Base-by-base conservation (phyloP, 2,797 vertebrate genomes). In the Pristis pectinata region DNA sequence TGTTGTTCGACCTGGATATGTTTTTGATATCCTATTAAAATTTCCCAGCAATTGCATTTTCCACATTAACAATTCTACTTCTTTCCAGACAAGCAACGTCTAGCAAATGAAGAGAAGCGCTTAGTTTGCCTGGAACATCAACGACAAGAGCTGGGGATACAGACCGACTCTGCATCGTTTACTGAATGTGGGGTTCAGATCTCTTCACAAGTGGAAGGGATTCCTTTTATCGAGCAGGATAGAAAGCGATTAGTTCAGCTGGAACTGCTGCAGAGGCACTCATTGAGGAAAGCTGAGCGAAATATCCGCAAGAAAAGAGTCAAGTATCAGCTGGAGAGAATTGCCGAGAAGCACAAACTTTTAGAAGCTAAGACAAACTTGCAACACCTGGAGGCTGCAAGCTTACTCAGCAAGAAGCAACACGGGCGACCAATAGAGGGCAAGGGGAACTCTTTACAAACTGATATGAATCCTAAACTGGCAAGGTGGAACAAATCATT, bases 301-400 rank as follows among this genome's bases (percentile, higher is more conserved):
- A 97, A 96, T 94, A 96, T 98, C 83, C 96, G 96, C 17, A 95
- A 96, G 53, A 99, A 98, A 95, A 98, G 97, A 95, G 96, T 98
- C 83, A 98, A 97, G 34, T 98, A 98, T 95, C 98, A 98, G 94
- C 96, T 99, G 95, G 97, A 98, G 96, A 98, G 97, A 96, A 98
- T 98, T 56, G 96, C 98, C 95, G 98, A 98, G 95, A 99, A 99
- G 96, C 97, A 97, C 94, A 98, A 97, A 95, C 96, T 98, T 7
- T 94, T 99, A 95, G 98, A 98, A 95, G 97, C 98, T 61, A 98
- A 98, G 95, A 97, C 97, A 95, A 98, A 98, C 95, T 97, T 98
- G 92, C 98, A 98, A 96, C 97, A 97, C 91, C 96, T 98, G 95
- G 98, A 98, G 96, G 97, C 96, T 83, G 95, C 95, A 64, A 96